phyloP scores from a whole-genome alignment of 2,797 vertebrate genomes.

The Trichosurus vulpecula region DNA sequence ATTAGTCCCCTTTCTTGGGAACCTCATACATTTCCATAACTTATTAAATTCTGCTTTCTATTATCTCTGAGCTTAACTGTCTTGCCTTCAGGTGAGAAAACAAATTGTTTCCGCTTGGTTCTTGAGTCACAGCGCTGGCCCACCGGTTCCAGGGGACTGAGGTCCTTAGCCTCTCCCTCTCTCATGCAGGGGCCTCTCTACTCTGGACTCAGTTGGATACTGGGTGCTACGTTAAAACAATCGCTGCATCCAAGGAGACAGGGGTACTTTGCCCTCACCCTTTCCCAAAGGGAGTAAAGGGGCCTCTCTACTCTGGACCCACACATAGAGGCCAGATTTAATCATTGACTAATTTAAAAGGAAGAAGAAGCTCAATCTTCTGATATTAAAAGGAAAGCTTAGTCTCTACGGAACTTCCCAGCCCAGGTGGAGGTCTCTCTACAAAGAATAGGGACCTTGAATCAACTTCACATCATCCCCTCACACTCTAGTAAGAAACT shows the following conservation, averaged over 20 bases:
- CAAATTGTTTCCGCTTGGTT: too few relatives aligned
- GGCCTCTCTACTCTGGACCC: background rate
- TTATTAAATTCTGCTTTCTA: too few relatives aligned
- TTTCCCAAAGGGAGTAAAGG: background rate
- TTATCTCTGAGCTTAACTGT: too few relatives aligned
- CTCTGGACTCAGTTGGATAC: too few relatives aligned
- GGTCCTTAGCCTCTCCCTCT: too few relatives aligned
- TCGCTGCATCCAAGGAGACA: background rate
- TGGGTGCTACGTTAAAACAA: background rate
- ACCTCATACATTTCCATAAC: too few relatives aligned
- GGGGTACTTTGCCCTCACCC: background rate
- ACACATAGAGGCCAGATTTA: background rate
- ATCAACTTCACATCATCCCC: background rate
- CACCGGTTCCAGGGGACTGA: too few relatives aligned
- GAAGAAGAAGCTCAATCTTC: background rate
- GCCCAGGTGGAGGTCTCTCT: background rate
- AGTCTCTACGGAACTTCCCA: background rate
- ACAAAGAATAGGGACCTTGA: background rate
- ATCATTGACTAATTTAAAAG: background rate
- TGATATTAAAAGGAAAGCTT: background rate
- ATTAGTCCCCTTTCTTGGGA: too few relatives aligned
- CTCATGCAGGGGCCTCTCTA: too few relatives aligned
- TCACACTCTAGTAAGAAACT: background rate
- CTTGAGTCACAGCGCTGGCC: too few relatives aligned
- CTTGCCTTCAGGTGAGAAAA: too few relatives aligned